These are phyloP conservation scores for Oncorhynchus kisutch DNA, from an alignment of 2,113 vertebrate genomes.

Conservation along the genomic window DNA sequence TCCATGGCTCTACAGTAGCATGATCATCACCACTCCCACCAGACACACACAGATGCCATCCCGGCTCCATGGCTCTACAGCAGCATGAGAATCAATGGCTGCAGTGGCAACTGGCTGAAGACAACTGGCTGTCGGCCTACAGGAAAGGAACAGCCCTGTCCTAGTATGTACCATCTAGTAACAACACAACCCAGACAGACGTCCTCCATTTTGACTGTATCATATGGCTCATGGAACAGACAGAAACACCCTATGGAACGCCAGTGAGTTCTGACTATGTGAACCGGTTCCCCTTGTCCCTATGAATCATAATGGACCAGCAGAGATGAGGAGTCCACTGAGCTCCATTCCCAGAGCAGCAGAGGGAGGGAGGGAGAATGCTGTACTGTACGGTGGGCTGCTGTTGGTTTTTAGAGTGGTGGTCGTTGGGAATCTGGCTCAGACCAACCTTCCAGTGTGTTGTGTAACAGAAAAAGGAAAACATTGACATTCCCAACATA, in stretches of 20 bases:
- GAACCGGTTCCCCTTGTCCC: too few relatives aligned
- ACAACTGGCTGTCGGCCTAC: too few relatives aligned
- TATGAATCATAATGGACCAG: too few relatives aligned
- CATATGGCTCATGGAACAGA: too few relatives aligned
- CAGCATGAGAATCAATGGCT: neutral
- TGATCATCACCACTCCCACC: neutral
- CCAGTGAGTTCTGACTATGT: too few relatives aligned
- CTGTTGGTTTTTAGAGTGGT: neutral
- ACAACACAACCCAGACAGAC: too few relatives aligned
- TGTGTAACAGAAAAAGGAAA: constrained; percentile 32
- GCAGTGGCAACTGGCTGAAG: neutral
- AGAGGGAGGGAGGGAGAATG: neutral
- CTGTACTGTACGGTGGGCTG: neutral
- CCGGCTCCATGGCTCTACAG: neutral
- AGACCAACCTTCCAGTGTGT: constrained; percentile 43
- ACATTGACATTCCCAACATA: constrained; percentile 39
- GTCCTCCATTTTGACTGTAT: too few relatives aligned
- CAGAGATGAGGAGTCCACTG: too few relatives aligned
- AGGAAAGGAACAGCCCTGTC: too few relatives aligned
- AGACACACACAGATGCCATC: neutral
- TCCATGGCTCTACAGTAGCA: too few relatives aligned
- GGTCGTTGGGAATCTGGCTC: constrained; percentile 3
- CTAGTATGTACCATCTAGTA: too few relatives aligned
- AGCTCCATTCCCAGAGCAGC: neutral
- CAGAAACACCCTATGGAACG: too few relatives aligned